Percentiles rank a stretch among this genome's conserved stretches.
Evolutionary conservation across 2,113 vertebrate species (phyloP).

Genomic region (Rostratula benghalensis): DNA sequence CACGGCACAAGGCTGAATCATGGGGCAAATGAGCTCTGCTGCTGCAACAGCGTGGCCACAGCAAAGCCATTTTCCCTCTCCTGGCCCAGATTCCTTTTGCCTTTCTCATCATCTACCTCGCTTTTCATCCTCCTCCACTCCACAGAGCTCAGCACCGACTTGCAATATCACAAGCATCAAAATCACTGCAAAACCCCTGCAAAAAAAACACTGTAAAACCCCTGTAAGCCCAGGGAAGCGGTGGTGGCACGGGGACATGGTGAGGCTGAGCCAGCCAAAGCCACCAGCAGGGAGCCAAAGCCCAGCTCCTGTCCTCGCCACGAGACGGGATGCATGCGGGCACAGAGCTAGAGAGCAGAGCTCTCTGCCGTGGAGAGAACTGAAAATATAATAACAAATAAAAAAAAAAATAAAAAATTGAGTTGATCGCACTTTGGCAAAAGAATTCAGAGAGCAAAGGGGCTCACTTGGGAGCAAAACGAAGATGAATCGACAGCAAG

Average conservation of each 20-base stretch:
- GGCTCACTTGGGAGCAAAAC: conserved; percentile 52
- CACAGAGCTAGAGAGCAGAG: neutral
- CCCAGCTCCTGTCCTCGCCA: neutral
- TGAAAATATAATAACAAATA: conserved; percentile 17
- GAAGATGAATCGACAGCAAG: conserved; percentile 70
- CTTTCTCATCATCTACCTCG: neutral
- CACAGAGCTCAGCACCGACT: neutral
- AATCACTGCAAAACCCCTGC: neutral
- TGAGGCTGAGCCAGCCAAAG: neutral
- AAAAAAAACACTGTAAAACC: neutral
- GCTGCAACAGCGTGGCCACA: accelerated
- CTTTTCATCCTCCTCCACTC: neutral
- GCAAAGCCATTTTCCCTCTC: neutral
- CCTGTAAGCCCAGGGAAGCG: neutral
- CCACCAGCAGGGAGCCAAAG: neutral
- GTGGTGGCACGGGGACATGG: neutral
- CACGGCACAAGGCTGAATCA: neutral
- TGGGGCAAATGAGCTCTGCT: neutral
- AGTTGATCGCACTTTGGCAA: conserved; percentile 12
- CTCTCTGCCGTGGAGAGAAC: neutral
- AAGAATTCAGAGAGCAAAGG: conserved; percentile 42
- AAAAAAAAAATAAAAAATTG: neutral
- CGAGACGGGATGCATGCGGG: accelerated
- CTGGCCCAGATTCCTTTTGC: neutral
- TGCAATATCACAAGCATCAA: neutral